phyloP scores from a whole-genome alignment of 2,888 invertebrate genomes.

The Mythimna vitellina region DNA sequence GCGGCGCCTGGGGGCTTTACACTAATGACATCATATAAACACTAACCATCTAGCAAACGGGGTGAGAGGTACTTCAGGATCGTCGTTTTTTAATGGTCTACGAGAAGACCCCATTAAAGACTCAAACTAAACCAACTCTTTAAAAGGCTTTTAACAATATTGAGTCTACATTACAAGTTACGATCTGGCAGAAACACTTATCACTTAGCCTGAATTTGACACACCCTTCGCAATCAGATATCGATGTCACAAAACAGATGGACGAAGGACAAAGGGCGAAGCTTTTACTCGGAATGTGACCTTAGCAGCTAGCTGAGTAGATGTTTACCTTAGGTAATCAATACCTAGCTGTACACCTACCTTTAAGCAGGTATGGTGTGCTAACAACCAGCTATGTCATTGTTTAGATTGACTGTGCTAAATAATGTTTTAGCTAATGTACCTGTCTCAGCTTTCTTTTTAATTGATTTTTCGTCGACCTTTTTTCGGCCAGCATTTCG shows the following conservation, averaged over 20 bases:
- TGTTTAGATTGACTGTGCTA: constrained; percentile 18
- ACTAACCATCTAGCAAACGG: constrained; percentile 27
- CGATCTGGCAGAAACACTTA: constrained; percentile 22
- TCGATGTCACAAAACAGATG: constrained; percentile 47
- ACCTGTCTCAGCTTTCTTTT: constrained; percentile 2
- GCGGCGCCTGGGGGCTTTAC: constrained; percentile 4
- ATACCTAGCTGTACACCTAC: constrained; percentile 35
- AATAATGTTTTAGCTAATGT: constrained; percentile 13
- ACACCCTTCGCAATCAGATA: constrained; percentile 42
- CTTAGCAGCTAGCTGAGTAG: constrained; percentile 30
- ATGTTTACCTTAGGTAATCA: constrained; percentile 38
- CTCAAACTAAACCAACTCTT: constrained; percentile 29
- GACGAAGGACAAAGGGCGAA: constrained; percentile 28
- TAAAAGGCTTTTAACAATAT: constrained; percentile 14
- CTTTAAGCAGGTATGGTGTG: constrained; percentile 13
- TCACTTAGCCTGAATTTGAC: constrained; percentile 46
- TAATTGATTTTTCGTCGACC: neutral
- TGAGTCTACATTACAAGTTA: constrained; percentile 5
- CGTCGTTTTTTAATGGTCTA: constrained; percentile 35
- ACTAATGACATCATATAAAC: constrained; percentile 36
- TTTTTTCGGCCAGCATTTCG: neutral
- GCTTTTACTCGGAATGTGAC: constrained; percentile 46
- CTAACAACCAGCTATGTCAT: constrained; percentile 3
- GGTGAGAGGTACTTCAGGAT: constrained; percentile 15
- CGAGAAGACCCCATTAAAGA: constrained; percentile 14